Conservation (phyloP, 2,888 invertebrate species). For the Cephus spinipes region DNA sequence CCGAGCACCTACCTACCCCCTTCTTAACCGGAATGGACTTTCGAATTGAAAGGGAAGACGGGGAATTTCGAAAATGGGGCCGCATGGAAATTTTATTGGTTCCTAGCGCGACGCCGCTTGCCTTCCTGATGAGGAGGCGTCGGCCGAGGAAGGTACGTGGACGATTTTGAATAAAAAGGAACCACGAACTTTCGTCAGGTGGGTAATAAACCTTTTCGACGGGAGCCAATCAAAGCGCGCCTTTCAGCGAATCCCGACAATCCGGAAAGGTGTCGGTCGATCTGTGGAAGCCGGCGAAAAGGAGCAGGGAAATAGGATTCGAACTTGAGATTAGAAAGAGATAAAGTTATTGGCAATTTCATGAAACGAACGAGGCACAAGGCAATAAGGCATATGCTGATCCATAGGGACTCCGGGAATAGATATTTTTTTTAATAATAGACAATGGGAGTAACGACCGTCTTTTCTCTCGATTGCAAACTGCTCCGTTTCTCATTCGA, state of each 20-base stretch:
- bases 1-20: not conserved
- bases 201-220: not conserved
- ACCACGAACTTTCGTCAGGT: not conserved
- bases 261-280: not conserved
- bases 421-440: not conserved
- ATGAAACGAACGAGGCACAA: not conserved
- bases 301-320: not conserved
- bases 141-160: not conserved
- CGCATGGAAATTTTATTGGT: slow-evolving; percentile 5
- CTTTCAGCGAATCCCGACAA: not conserved
- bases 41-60: not conserved
- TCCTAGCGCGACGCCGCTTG: slow-evolving; percentile 4
- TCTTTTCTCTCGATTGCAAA: too few relatives aligned
- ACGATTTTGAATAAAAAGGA: not conserved
- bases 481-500: not conserved
- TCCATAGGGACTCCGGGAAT: not conserved
- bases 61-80: not conserved
- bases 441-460: not conserved
- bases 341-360: not conserved
- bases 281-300: not conserved
- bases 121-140: not conserved
- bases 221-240: not conserved
- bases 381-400: not conserved
- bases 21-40: not conserved
- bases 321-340: not conserved